These are phyloP conservation scores for Nemopilema nomurai DNA, from an alignment of 30 jellyfish, hydroid and myxozoan species.

Conservation along the genomic window DNA sequence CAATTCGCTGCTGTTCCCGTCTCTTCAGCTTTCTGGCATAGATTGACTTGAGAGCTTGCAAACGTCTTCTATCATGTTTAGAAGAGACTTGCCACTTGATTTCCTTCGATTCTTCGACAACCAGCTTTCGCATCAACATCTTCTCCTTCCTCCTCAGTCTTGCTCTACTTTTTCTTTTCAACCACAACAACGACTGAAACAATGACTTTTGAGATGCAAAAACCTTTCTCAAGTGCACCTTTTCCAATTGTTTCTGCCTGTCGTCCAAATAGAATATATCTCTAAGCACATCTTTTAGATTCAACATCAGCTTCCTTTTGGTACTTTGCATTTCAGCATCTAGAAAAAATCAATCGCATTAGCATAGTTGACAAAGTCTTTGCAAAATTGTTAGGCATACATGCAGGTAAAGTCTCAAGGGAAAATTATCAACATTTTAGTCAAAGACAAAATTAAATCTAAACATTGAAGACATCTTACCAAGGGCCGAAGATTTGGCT, in stretches of 20 bases:
- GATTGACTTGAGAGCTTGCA: background rate
- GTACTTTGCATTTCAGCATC: background rate
- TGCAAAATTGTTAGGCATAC: background rate
- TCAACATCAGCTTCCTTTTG: background rate
- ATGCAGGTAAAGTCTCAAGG: background rate
- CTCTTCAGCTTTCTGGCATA: background rate
- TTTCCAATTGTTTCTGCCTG: background rate
- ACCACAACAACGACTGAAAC: background rate
- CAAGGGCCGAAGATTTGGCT: background rate
- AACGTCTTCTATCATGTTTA: background rate
- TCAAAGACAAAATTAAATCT: background rate
- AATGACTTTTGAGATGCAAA: background rate
- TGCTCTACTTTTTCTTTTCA: no score
- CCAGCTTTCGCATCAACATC: background rate
- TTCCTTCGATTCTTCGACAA: background rate
- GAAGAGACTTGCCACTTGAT: background rate
- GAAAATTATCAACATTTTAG: no score
- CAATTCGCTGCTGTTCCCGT: background rate
- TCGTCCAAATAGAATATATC: background rate
- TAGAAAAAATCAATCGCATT: no score
- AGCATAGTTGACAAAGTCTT: background rate
- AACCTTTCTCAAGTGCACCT: background rate
- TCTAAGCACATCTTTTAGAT: background rate
- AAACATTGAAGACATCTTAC: background rate
- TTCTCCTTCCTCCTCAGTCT: background rate